Evolutionary conservation across 2,888 invertebrate species (phyloP).

Genomic region (Heteromyza rotundicornis): DNA sequence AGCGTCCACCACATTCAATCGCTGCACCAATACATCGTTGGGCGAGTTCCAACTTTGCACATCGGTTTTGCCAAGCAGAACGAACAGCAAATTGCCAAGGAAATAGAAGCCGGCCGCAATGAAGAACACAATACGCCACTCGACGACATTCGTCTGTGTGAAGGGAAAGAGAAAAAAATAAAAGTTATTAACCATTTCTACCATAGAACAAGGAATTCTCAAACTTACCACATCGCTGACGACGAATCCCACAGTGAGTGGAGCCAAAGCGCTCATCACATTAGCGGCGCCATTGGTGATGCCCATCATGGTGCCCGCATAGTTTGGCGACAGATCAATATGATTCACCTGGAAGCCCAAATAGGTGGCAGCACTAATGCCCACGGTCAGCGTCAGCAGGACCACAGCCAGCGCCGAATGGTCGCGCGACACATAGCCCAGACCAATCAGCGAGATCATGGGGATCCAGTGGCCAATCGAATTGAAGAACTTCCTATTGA

Average conservation of each 20-base stretch:
- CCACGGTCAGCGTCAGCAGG: slow-evolving; percentile 75
- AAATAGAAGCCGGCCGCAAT: slow-evolving; percentile 66
- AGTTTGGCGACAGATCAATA: slow-evolving; percentile 84
- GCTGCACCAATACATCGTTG: slow-evolving; percentile 34
- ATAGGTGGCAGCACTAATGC: slow-evolving; percentile 77
- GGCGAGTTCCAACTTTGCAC: slow-evolving; percentile 70
- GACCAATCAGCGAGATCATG: slow-evolving; percentile 69
- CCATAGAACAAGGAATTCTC: slow-evolving; percentile 22
- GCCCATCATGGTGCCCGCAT: slow-evolving; percentile 85
- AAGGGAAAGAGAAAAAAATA: not conserved
- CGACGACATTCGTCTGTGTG: slow-evolving; percentile 54
- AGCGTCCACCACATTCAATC: slow-evolving; percentile 30
- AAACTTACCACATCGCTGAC: slow-evolving; percentile 71
- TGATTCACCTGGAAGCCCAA: slow-evolving; percentile 83
- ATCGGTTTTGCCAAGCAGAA: slow-evolving; percentile 66
- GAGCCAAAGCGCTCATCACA: slow-evolving; percentile 80
- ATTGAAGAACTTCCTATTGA: slow-evolving; percentile 66
- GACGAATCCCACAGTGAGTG: slow-evolving; percentile 73
- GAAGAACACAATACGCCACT: slow-evolving; percentile 68
- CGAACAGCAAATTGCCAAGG: slow-evolving; percentile 65
- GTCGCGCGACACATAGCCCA: slow-evolving; percentile 65
- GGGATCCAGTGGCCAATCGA: slow-evolving; percentile 73
- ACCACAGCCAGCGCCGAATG: slow-evolving; percentile 66
- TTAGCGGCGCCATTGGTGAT: slow-evolving; percentile 81
- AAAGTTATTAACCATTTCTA: not conserved